These are phyloP conservation scores for Eupeodes corollae DNA, from an alignment of 1,140 invertebrate genomes.

Conservation along the genomic window DNA sequence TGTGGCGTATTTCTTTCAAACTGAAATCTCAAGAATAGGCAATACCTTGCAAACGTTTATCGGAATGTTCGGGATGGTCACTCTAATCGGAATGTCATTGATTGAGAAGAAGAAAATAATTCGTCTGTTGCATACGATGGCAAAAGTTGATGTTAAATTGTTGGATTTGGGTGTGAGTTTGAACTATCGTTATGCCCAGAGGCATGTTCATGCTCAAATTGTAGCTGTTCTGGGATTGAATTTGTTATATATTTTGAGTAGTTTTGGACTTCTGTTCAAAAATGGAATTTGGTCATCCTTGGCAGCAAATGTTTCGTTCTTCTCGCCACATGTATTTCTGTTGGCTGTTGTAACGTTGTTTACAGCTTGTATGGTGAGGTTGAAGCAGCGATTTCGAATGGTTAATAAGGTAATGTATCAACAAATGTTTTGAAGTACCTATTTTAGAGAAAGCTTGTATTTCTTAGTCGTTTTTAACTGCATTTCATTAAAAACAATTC, in stretches of 20 bases:
- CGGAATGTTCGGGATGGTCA: conserved; percentile 25
- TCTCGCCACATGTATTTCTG: conserved; percentile 28
- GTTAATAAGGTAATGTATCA: conserved; percentile 28
- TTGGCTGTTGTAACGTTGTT: conserved; percentile 26
- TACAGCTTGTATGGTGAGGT: conserved; percentile 20
- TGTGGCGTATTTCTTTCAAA: conserved; percentile 32
- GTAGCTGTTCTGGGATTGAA: conserved; percentile 17
- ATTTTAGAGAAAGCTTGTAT: too few species aligned
- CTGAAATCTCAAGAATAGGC: conserved; percentile 27
- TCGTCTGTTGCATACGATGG: conserved; percentile 17
- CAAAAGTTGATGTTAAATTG: conserved; percentile 15
- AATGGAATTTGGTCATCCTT: conserved; percentile 26
- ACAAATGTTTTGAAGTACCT: too few species aligned
- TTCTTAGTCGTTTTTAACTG: too few species aligned
- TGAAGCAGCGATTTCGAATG: conserved; percentile 24
- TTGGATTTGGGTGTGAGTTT: conserved; percentile 22
- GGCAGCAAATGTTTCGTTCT: conserved; percentile 27
- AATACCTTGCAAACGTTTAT: conserved; percentile 31
- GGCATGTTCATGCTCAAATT: conserved; percentile 16
- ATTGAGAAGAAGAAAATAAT: conserved; percentile 9
- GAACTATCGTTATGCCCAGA: conserved; percentile 24
- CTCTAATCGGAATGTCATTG: conserved; percentile 13
- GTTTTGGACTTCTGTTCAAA: conserved; percentile 19
- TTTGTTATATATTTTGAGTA: conserved; percentile 20
- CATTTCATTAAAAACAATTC: too few species aligned